These are phyloP conservation scores for Drosophila lacertosa DNA, from an alignment of 1,140 invertebrate species.

Conservation along the genomic window DNA sequence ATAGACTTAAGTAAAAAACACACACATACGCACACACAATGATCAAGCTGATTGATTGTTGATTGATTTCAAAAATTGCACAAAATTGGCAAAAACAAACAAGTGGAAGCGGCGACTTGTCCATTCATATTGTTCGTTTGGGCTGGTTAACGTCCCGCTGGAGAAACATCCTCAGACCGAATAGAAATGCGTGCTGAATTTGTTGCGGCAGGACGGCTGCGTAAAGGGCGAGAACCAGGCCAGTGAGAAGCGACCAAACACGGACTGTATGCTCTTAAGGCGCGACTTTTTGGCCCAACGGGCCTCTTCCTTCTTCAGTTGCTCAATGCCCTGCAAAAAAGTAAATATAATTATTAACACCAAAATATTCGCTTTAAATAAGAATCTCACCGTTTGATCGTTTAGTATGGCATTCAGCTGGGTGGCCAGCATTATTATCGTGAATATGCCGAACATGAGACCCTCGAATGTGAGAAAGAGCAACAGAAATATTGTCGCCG, in stretches of 20 bases:
- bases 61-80: slow-evolving; percentile 46
- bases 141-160: slow-evolving; percentile 19
- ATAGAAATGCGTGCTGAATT: slow-evolving; percentile 90
- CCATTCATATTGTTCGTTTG: slow-evolving; percentile 66
- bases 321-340: slow-evolving; percentile 93
- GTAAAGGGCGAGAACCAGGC: slow-evolving; percentile 98
- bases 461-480: slow-evolving; percentile 98
- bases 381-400: slow-evolving; percentile 95
- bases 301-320: slow-evolving; percentile 96
- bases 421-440: slow-evolving; percentile 98
- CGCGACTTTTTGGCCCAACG: slow-evolving; percentile 95
- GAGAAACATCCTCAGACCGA: slow-evolving; percentile 86
- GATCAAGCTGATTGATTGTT: slow-evolving; percentile 14
- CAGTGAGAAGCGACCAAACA: slow-evolving; percentile 96
- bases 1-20: slow-evolving; percentile 41
- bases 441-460: slow-evolving; percentile 99
- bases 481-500: slow-evolving; percentile 96
- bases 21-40: slow-evolving; percentile 28
- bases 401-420: slow-evolving; percentile 99
- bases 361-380: background rate
- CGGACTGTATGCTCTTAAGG: slow-evolving; percentile 97
- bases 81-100: slow-evolving; percentile 50
- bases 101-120: slow-evolving; percentile 41
- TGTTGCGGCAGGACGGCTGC: slow-evolving; percentile 90
- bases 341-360: slow-evolving; percentile 15